phyloP scores from a whole-genome alignment of 2,888 invertebrate genomes.

The Mimachlamys varia region DNA sequence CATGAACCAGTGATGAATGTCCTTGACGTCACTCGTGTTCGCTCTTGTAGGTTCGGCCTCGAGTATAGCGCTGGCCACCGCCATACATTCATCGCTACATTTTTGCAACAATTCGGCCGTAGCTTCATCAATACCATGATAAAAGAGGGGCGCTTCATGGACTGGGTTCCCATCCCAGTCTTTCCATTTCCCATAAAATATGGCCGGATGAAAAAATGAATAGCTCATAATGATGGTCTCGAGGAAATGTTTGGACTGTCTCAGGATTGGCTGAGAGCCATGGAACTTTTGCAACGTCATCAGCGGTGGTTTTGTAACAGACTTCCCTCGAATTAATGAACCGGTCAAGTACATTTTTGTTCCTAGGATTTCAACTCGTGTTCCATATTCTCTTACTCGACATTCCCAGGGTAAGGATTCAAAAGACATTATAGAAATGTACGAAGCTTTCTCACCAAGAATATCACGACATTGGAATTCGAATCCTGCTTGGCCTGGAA shows the following conservation, averaged over 20 bases:
- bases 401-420: slow-evolving; percentile 72
- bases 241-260: slow-evolving; percentile 62
- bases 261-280: slow-evolving; percentile 62
- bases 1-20: slow-evolving; percentile 66
- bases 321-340: slow-evolving; percentile 62
- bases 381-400: slow-evolving; percentile 68
- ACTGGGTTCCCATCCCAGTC: slow-evolving; percentile 68
- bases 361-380: slow-evolving; percentile 60
- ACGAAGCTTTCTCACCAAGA: slow-evolving; percentile 55
- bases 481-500: slow-evolving; percentile 75
- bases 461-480: slow-evolving; percentile 70
- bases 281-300: slow-evolving; percentile 64
- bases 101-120: slow-evolving; percentile 57
- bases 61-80: slow-evolving; percentile 57
- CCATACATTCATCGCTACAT: slow-evolving; percentile 61
- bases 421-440: slow-evolving; percentile 69
- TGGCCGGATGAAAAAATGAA: slow-evolving; percentile 66
- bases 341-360: slow-evolving; percentile 60
- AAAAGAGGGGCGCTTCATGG: slow-evolving; percentile 62
- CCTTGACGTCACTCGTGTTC: slow-evolving; percentile 60
- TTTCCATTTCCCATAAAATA: slow-evolving; percentile 69
- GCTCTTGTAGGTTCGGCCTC: slow-evolving; percentile 54
- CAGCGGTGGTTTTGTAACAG: slow-evolving; percentile 62
- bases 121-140: slow-evolving; percentile 63
- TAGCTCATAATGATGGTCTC: slow-evolving; percentile 66